Percentiles rank a stretch among this genome's conserved stretches.
These are phyloP conservation scores for Trissolcus basalis DNA, from an alignment of 1,140 invertebrate genomes.

Conservation along the genomic window DNA sequence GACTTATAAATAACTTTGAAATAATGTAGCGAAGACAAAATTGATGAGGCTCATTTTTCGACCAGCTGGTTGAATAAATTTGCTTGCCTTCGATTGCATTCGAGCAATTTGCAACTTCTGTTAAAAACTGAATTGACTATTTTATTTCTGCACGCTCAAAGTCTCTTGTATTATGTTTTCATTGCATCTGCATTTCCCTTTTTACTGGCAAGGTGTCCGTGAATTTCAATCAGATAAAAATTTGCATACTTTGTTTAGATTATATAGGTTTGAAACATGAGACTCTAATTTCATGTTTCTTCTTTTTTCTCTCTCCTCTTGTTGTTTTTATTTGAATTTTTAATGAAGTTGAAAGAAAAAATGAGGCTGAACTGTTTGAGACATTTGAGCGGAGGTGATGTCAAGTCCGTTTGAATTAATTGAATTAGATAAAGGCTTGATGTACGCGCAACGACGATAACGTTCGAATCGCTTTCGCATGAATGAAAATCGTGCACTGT, in stretches of 20 bases:
- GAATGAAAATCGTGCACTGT: conserved; percentile 10
- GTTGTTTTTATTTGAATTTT: not conserved
- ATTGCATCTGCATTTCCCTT: conserved; percentile 6
- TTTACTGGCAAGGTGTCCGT: conserved; percentile 20
- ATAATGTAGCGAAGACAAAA: too few relatives aligned
- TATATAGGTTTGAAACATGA: conserved; percentile 14
- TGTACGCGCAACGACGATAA: too few relatives aligned
- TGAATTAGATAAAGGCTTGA: not conserved
- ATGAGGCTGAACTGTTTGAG: conserved; percentile 18
- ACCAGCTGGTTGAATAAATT: too few relatives aligned
- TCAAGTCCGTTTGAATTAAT: conserved; percentile 28
- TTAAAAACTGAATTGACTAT: too few relatives aligned
- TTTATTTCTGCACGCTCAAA: not conserved
- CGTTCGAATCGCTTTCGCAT: not conserved
- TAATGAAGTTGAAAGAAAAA: conserved; percentile 2
- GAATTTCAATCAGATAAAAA: conserved; percentile 40
- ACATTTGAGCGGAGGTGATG: conserved; percentile 16
- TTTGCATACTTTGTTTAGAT: conserved; percentile 47
- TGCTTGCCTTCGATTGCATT: too few relatives aligned
- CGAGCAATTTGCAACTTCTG: too few relatives aligned
- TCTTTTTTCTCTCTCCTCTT: not conserved
- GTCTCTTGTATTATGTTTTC: conserved; percentile 2
- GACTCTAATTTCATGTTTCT: conserved; percentile 4
- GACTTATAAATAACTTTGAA: too few relatives aligned
- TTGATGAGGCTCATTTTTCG: too few relatives aligned